A percentile compares a stretch with the other conserved stretches of the same genome.
Evolutionary conservation across 1,140 invertebrate species (phyloP).

Genomic region (Leptopilina clavipes): DNA sequence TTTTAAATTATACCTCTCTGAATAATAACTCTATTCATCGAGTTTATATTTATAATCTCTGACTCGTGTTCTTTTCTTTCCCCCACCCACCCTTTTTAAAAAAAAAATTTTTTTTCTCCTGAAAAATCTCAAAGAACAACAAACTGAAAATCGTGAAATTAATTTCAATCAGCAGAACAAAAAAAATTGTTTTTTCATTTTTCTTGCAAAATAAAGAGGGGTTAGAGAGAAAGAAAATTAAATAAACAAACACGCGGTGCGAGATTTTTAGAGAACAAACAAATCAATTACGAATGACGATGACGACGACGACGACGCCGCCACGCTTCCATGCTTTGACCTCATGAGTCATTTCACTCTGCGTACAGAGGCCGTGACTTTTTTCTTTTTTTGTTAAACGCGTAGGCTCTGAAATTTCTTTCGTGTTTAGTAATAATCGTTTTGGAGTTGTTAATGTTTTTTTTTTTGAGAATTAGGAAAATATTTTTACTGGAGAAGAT

Average conservation of each 20-base stretch:
- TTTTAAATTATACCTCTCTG: constrained; percentile 23
- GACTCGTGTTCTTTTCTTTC: neutral
- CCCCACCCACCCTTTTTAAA: too few species aligned
- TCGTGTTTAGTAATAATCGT: neutral
- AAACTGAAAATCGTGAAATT: too few species aligned
- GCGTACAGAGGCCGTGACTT: too few species aligned
- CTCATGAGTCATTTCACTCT: constrained; percentile 19
- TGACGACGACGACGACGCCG: too few species aligned
- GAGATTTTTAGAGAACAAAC: constrained; percentile 21
- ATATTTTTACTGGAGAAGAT: too few species aligned
- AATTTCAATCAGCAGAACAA: too few species aligned
- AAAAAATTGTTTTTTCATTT: too few species aligned
- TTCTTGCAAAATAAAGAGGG: neutral
- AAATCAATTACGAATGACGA: constrained; percentile 5
- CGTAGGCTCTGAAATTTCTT: constrained; percentile 21
- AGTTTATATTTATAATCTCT: neutral
- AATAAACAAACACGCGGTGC: neutral
- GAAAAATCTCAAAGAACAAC: neutral
- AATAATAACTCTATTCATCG: constrained; percentile 24
- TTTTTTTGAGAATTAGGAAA: too few species aligned
- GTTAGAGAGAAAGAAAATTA: neutral
- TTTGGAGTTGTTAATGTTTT: too few species aligned
- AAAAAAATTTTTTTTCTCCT: neutral
- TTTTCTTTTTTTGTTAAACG: too few species aligned
- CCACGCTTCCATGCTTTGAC: constrained; percentile 7